These are phyloP conservation scores for Mungos mungo DNA, from an alignment of 2,113 vertebrate species.

Conservation along the genomic window DNA sequence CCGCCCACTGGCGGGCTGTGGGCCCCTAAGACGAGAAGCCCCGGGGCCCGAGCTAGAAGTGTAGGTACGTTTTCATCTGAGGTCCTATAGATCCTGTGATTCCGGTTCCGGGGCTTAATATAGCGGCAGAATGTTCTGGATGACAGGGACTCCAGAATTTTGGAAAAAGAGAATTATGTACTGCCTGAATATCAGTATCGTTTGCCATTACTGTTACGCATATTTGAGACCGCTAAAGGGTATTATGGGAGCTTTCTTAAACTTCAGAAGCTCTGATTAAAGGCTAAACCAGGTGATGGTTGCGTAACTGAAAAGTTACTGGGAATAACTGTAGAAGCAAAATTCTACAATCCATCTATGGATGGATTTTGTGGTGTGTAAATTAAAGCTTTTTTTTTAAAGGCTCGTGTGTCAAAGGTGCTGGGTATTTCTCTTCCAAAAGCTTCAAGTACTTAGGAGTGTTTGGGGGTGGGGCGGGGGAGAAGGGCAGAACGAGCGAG, in stretches of 20 bases:
- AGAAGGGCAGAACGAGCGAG: too few species aligned
- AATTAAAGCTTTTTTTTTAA: background rate
- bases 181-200: background rate
- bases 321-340: background rate
- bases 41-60: background rate
- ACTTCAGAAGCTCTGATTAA: background rate
- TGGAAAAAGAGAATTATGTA: constrained; percentile 8
- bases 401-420: background rate
- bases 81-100: background rate
- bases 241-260: background rate
- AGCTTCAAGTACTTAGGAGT: background rate
- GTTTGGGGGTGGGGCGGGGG: background rate
- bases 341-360: background rate
- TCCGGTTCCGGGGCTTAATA: background rate
- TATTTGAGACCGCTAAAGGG: constrained; percentile 8
- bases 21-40: background rate
- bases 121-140: background rate
- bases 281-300: background rate
- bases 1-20: background rate
- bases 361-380: background rate
- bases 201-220: background rate
- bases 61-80: background rate
- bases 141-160: background rate
- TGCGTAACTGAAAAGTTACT: background rate
- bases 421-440: background rate